Conservation (phyloP, 2,888 invertebrate genomes). For the Limnephilus marmoratus region DNA sequence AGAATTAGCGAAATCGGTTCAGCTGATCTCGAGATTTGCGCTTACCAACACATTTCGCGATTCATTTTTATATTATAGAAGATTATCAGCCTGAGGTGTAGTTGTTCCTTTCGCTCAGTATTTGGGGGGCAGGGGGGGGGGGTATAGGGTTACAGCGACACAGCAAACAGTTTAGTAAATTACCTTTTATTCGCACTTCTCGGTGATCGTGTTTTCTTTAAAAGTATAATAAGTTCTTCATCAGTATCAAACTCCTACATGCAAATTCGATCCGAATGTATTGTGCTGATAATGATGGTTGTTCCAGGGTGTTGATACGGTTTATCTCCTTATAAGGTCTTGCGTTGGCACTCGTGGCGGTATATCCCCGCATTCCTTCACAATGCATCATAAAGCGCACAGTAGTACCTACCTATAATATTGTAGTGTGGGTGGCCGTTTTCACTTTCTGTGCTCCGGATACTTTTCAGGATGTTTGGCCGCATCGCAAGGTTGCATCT, state of each 20-base stretch:
- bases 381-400: not conserved
- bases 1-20: too few relatives aligned
- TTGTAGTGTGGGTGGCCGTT: not conserved
- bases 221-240: not conserved
- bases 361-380: not conserved
- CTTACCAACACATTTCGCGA: too few relatives aligned
- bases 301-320: not conserved
- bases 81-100: too few relatives aligned
- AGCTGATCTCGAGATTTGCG: too few relatives aligned
- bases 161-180: too few relatives aligned
- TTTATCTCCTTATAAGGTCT: not conserved
- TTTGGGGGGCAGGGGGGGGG: too few relatives aligned
- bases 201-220: too few relatives aligned
- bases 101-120: too few relatives aligned
- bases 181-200: too few relatives aligned
- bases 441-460: constrained; percentile 5
- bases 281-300: not conserved
- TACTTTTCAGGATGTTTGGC: not conserved
- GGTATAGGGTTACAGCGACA: too few relatives aligned
- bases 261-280: not conserved
- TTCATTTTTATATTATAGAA: too few relatives aligned
- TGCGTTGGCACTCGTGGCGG: not conserved
- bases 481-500: constrained; percentile 4
- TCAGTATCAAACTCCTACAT: not conserved
- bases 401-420: not conserved